Percentiles rank a stretch among this genome's conserved stretches.
phyloP scores from a whole-genome alignment of 2,888 invertebrate genomes.

The Eristalis arbustorum region DNA sequence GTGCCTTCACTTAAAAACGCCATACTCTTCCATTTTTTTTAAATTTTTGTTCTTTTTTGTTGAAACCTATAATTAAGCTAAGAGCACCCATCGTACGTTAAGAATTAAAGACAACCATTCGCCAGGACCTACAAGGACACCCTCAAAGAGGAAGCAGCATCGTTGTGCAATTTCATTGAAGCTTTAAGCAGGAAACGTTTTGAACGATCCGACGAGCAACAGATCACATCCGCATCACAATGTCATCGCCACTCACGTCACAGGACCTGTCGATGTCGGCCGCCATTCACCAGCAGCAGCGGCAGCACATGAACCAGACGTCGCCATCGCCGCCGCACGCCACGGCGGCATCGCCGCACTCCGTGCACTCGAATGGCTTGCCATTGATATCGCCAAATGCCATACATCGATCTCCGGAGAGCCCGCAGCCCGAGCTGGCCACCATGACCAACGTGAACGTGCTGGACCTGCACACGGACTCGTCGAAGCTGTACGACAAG shows the following conservation, averaged over 20 bases:
- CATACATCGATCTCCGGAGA: slow-evolving; percentile 81
- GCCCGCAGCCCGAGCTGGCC: slow-evolving; percentile 88
- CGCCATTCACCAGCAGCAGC: slow-evolving; percentile 72
- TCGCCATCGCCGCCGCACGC: slow-evolving; percentile 74
- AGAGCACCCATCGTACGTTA: slow-evolving; percentile 52
- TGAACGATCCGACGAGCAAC: slow-evolving; percentile 38
- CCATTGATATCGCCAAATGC: slow-evolving; percentile 76
- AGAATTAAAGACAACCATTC: slow-evolving; percentile 16
- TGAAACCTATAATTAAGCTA: slow-evolving; percentile 60
- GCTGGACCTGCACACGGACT: slow-evolving; percentile 83
- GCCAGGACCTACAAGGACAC: slow-evolving; percentile 39
- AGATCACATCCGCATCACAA: slow-evolving; percentile 26
- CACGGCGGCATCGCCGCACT: slow-evolving; percentile 72
- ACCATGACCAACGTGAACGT: slow-evolving; percentile 94
- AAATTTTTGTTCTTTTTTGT: background rate
- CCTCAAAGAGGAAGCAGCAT: slow-evolving; percentile 7
- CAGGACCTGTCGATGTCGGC: slow-evolving; percentile 72
- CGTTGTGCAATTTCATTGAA: slow-evolving; percentile 38
- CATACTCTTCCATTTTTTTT: slow-evolving; percentile 54
- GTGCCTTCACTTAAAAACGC: slow-evolving; percentile 72
- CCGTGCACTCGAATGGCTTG: slow-evolving; percentile 77
- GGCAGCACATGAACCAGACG: slow-evolving; percentile 69
- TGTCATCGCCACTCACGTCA: slow-evolving; percentile 73
- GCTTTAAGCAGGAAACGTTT: slow-evolving; percentile 35
- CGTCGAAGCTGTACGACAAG: slow-evolving; percentile 79